Evolutionary conservation across 2,888 invertebrate genomes (phyloP).

Genomic region (Polydrusus tereticollis): DNA sequence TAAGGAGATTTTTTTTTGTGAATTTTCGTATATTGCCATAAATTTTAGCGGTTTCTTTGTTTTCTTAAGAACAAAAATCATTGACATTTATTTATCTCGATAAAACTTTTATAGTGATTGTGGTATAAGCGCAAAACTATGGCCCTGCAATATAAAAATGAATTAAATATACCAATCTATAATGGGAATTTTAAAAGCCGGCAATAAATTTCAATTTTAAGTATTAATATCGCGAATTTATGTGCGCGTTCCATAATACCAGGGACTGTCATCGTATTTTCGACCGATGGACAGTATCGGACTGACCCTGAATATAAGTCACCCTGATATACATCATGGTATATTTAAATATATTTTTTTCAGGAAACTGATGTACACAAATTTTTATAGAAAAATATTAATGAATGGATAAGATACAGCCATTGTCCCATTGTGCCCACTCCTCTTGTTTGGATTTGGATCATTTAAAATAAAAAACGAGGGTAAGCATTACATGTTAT

Average conservation of each 20-base stretch:
- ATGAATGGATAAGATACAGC: too few relatives aligned
- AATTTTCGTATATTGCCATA: neutral
- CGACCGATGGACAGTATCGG: constrained; percentile 2
- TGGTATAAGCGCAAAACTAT: constrained; percentile 20
- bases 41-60: constrained; percentile 5
- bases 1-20: too few relatives aligned
- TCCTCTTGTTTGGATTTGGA: too few relatives aligned
- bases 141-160: constrained; percentile 39
- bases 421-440: too few relatives aligned
- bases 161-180: constrained; percentile 49
- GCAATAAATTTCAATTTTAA: constrained; percentile 63
- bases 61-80: neutral
- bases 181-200: constrained; percentile 59
- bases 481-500: too few relatives aligned
- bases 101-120: constrained; percentile 33
- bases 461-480: too few relatives aligned
- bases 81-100: constrained; percentile 15
- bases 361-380: too few relatives aligned
- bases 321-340: constrained; percentile 56
- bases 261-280: constrained; percentile 60
- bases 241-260: constrained; percentile 61
- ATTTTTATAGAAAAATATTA: too few relatives aligned
- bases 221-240: constrained; percentile 62
- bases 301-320: neutral
- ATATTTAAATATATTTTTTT: too few relatives aligned